Evolutionary conservation across 2,113 vertebrate genomes (phyloP), one percentile per base, ranked within the genome.

Genomic region (Tachycineta bicolor): DNA sequence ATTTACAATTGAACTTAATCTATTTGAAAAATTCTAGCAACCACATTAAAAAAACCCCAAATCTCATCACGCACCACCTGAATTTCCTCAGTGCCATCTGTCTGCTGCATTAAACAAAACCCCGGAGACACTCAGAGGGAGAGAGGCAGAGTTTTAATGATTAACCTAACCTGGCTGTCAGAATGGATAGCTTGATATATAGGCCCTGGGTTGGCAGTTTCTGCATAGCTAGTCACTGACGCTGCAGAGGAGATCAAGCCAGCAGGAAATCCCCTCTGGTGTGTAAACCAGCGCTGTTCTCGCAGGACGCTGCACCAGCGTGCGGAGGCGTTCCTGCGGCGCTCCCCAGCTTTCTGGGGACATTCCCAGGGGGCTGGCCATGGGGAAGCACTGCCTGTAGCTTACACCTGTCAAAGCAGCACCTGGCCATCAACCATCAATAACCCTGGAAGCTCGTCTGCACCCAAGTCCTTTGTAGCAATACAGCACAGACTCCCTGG

Each of bases 11-110:
- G 91, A 90, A 83, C 94, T 91, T 95, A 95, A 97, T 94, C 86
- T 94, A 78, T 93, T 87, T 94, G 96, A 79, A 94, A 97, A 96
- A 93, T 84, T 93, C 93, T 89, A 93, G 65, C 82, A 94, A 87
- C 84, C 33, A 12, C 90, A 80, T 89, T 93, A 90, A 95, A 91
- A 91, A 97, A 89, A 1, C 2, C 74, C 90, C 88, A 96, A 96
- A 97, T 91, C 89, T 93, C 93, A 95, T 97, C 93, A 94, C 3
- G 39, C 55, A 90, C 83, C 94, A 97, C 96, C 97, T 97, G 96
- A 97, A 96, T 92, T 95, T 97, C 95, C 70, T 96, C 90, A 85
- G 89, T 85, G 96, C 97, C 97, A 97, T 97, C 97, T 97, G 97
- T 96, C 97, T 94, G 70, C 86, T 91, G 77, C 91, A 93, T 96